Base-by-base conservation (phyloP, 2,888 invertebrate genomes). In the Heliconius ismenius region DNA sequence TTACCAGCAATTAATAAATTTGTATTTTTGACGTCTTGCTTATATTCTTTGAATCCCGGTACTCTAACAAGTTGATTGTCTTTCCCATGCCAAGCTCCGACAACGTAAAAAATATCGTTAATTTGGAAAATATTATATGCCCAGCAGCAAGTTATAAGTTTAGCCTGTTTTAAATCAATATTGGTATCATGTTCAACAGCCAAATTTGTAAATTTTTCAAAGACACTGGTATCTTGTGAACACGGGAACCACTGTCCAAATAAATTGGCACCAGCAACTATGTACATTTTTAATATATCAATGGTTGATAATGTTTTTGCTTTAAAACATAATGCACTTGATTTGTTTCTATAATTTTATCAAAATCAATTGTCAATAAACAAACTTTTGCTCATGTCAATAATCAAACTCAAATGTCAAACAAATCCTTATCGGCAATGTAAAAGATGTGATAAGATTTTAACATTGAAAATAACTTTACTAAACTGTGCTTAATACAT, bases 171-270 rank as follows among this genome's bases (percentile, higher is more conserved):
- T 32, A 82, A 67, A 77, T 83, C 81, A 69, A 86, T 82, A 70
- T 83, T 79, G 32, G 72, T 68, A 15, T 81, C 76, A 68, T 81
- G 76, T 13, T 80, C 79, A 73, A 74, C 32, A 65, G 15, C 15
- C 21, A 89, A 68, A n/a, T 64, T 65, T 75, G 83, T 81, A 82
- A 92, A 92, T 74, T 83, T 81, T 76, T 84, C 82, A 74, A 90
- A 79, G 72, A 89, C 77, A 4, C 75, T 74, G 60, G 81, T 75
- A 62, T 87, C 83, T 1, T 83, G 79, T 26, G 79, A 63, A 60
- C 58, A 74, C 32, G 49, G 81, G 78, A 86, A 82, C 94, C 94
- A 94, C 77, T 94, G 94, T 3, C 90, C 89, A 82, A 92, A 93
- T 82, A 93, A 81, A 85, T 94, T 94, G 39, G 88, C 87, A 28